Conservation (phyloP, 2,888 invertebrate species). For the Dasysyrphus tricinctus region DNA sequence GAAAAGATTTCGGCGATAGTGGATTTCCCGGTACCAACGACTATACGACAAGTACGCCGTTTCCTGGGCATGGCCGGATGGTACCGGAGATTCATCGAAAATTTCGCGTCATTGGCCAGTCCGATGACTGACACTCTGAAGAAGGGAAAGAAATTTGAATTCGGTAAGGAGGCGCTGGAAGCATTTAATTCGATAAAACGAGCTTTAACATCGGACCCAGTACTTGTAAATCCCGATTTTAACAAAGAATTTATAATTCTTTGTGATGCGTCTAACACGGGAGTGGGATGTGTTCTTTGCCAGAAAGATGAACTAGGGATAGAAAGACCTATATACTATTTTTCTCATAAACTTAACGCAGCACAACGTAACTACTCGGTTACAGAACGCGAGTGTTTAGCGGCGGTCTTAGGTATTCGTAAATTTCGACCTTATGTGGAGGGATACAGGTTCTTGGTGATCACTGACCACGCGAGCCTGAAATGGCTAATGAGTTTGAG, state of each 20-base stretch:
- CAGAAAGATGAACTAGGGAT: conserved; percentile 29
- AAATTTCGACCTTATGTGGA: too few relatives aligned
- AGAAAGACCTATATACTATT: conserved; percentile 42
- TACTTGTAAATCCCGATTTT: conserved; percentile 41
- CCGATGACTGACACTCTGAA: too few relatives aligned
- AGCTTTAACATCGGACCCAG: not conserved
- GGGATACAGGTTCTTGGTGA: too few relatives aligned
- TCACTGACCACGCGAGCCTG: not conserved
- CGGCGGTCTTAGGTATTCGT: not conserved
- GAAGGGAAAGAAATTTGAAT: too few relatives aligned
- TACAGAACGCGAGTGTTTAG: not conserved
- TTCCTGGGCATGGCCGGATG: too few relatives aligned
- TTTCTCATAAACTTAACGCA: not conserved
- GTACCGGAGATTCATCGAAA: too few relatives aligned
- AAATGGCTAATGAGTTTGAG: too few relatives aligned
- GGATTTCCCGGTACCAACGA: too few relatives aligned
- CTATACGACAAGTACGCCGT: too few relatives aligned
- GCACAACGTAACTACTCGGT: conserved; percentile 8
- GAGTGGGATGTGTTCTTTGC: conserved; percentile 50
- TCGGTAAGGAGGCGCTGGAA: not conserved
- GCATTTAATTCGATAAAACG: not conserved
- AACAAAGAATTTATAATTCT: too few relatives aligned
- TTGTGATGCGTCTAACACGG: conserved; percentile 48
- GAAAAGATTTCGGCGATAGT: not conserved
- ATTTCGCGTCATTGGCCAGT: too few relatives aligned